Evolutionary conservation across 2,113 vertebrate species (phyloP).

Genomic region (Macquaria australasica): DNA sequence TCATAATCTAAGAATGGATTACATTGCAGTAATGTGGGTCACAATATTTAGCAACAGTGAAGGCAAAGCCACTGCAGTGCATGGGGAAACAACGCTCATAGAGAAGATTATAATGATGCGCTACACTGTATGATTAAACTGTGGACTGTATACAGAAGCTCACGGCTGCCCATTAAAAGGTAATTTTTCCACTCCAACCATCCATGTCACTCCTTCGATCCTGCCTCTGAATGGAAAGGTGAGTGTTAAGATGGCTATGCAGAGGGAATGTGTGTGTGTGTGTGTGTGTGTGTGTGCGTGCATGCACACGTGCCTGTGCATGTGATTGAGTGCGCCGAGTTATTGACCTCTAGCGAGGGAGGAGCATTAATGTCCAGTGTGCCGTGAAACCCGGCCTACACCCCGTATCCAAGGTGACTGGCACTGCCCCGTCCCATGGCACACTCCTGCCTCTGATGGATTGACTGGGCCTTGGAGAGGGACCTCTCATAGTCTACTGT

Average conservation of each 20-base stretch:
- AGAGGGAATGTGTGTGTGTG: slow-evolving; percentile 1
- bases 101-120: slow-evolving; percentile 37
- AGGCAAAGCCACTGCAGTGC: slow-evolving; percentile 44
- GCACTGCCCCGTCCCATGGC: slow-evolving; percentile 70
- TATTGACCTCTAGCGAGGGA: slow-evolving; percentile 76
- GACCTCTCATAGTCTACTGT: slow-evolving; percentile 42
- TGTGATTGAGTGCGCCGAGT: slow-evolving; percentile 69
- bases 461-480: slow-evolving; percentile 69
- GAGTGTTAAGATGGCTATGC: slow-evolving; percentile 26
- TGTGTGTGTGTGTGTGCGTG: slow-evolving; percentile 4
- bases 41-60: slow-evolving; percentile 74
- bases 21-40: slow-evolving; percentile 79
- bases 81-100: slow-evolving; percentile 22
- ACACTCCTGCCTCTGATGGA: slow-evolving; percentile 74
- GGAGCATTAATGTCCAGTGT: slow-evolving; percentile 77
- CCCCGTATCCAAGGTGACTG: slow-evolving; percentile 80
- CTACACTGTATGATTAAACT: slow-evolving; percentile 51
- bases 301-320: slow-evolving; percentile 26
- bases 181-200: slow-evolving; percentile 60
- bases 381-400: slow-evolving; percentile 75
- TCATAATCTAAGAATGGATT: slow-evolving; percentile 82
- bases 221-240: slow-evolving; percentile 48
- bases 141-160: slow-evolving; percentile 49
- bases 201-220: slow-evolving; percentile 27
- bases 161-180: slow-evolving; percentile 48